phyloP scores from a whole-genome alignment of 2,888 invertebrate species.

The Dynastes maya region DNA sequence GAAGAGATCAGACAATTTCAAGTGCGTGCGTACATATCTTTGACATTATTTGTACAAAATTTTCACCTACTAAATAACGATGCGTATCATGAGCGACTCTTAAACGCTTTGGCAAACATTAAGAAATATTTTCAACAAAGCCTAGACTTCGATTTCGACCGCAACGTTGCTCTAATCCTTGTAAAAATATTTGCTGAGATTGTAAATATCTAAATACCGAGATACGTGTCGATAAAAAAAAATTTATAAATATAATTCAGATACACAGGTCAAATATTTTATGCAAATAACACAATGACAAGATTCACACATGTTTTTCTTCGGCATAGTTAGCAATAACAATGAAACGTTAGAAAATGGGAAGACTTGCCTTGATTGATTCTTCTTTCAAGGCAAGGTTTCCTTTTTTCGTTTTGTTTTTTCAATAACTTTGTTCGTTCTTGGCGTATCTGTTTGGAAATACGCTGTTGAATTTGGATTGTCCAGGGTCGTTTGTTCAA shows the following conservation, averaged over 20 bases:
- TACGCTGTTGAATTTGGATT: too few species aligned
- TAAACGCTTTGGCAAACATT: constrained; percentile 11
- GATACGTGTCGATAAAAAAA: constrained; percentile 18
- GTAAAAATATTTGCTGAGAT: constrained; percentile 28
- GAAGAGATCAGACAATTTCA: too few species aligned
- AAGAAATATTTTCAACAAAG: constrained; percentile 9
- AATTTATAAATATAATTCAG: constrained; percentile 24
- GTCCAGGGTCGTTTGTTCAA: too few species aligned
- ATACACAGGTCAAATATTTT: constrained; percentile 17
- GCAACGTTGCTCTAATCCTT: constrained; percentile 14
- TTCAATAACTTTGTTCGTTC: neutral
- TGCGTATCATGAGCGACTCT: neutral
- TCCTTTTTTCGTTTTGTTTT: too few species aligned
- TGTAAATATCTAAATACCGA: constrained; percentile 20
- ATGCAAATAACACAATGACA: constrained; percentile 16
- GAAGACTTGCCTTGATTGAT: neutral
- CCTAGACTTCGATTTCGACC: constrained; percentile 6
- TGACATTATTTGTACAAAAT: too few species aligned
- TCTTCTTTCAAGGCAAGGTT: neutral
- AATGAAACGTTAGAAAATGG: constrained; percentile 5
- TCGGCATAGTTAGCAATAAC: neutral
- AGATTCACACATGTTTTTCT: neutral
- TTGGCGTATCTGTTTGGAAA: neutral
- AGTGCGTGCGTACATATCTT: too few species aligned
- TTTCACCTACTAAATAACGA: too few species aligned